Conservation (phyloP, 2,888 invertebrate genomes). For the Stenoptilia bipunctidactyla region DNA sequence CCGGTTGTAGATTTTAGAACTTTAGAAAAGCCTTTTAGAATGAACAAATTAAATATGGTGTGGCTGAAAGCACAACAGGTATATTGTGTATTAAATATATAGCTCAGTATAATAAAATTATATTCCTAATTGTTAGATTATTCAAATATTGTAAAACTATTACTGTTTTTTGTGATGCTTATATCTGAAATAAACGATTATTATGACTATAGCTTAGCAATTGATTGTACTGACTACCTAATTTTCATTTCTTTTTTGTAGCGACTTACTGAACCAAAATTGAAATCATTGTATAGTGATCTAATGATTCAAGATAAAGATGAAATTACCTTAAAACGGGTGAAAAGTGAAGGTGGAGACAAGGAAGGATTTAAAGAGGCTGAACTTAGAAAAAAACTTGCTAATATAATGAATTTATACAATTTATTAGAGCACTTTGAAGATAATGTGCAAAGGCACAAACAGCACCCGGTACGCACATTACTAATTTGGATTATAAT, state of each 20-base stretch:
- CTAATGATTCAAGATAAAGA: slow-evolving; percentile 94
- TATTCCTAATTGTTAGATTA: too few relatives aligned
- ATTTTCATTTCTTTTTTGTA: slow-evolving; percentile 33
- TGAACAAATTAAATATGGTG: slow-evolving; percentile 89
- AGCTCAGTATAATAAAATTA: too few relatives aligned
- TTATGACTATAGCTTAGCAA: background rate
- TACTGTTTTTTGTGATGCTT: too few relatives aligned
- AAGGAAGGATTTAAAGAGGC: slow-evolving; percentile 89
- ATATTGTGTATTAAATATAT: slow-evolving; percentile 25
- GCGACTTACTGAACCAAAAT: slow-evolving; percentile 86
- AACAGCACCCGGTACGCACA: slow-evolving; percentile 66
- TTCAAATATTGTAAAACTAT: too few relatives aligned
- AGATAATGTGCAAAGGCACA: slow-evolving; percentile 68
- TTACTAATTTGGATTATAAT: too few relatives aligned
- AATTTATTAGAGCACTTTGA: slow-evolving; percentile 85
- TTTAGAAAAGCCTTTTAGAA: slow-evolving; percentile 87
- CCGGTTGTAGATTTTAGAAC: slow-evolving; percentile 73
- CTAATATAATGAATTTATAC: slow-evolving; percentile 86
- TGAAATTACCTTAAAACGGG: slow-evolving; percentile 86
- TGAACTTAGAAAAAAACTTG: slow-evolving; percentile 81
- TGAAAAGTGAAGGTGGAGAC: slow-evolving; percentile 86
- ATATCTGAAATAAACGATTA: too few relatives aligned
- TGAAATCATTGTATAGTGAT: slow-evolving; percentile 89
- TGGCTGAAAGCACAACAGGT: slow-evolving; percentile 94
- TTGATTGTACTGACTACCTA: background rate